Conservation (phyloP, 2,113 vertebrate species). For the Mesocricetus auratus region DNA sequence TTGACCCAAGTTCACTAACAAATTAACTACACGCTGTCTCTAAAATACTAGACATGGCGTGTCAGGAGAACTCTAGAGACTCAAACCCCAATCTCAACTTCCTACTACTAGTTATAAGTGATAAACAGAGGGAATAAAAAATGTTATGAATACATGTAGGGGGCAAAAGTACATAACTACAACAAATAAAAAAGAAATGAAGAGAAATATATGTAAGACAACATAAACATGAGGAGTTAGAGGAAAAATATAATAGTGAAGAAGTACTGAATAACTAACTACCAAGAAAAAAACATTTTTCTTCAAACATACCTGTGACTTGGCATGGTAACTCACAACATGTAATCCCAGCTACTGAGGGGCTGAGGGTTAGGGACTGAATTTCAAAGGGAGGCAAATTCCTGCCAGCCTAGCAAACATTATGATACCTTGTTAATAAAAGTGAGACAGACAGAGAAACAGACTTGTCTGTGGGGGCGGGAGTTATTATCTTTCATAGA, state of each 20-base stretch:
- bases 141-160: not conserved
- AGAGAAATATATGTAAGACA: constrained; percentile 34
- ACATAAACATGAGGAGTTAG: not conserved
- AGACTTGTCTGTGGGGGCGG: not conserved
- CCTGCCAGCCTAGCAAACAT: not conserved
- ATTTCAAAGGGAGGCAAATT: not conserved
- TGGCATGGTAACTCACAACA: not conserved
- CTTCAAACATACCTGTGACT: not conserved
- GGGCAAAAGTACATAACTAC: not conserved
- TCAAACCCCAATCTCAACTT: not conserved
- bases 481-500: not conserved
- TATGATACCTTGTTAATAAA: not conserved
- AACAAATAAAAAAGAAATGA: not conserved
- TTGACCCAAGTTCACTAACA: not conserved
- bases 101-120: not conserved
- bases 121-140: not conserved
- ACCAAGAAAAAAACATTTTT: not conserved
- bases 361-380: not conserved
- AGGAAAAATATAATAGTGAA: not conserved
- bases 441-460: not conserved
- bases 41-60: not conserved
- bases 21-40: not conserved
- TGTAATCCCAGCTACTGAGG: not conserved
- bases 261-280: not conserved
- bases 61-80: constrained; percentile 33